Evolutionary conservation across 35 echinoderm and acorn worm genomes (phyloP).

Genomic region (Diadema setosum): DNA sequence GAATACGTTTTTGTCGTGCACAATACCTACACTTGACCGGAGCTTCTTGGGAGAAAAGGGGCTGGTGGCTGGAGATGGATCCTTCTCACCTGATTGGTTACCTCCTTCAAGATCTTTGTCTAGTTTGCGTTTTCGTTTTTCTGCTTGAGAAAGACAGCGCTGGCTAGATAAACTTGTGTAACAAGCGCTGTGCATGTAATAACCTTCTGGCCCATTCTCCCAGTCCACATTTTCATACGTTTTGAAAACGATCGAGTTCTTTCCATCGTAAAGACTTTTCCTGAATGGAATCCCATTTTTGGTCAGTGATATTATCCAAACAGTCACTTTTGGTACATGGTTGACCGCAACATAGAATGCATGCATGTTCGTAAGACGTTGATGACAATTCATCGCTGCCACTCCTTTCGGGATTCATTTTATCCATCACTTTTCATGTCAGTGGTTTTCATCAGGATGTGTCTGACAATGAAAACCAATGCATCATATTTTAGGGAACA

Average conservation of each 20-base stretch:
- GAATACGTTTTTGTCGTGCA: background rate
- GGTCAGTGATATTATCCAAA: background rate
- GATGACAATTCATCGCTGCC: background rate
- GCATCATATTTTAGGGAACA: background rate
- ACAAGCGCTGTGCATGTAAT: background rate
- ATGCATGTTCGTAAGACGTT: background rate
- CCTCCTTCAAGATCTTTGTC: background rate
- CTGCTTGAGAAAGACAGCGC: background rate
- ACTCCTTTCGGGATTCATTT: background rate
- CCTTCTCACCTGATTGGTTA: background rate
- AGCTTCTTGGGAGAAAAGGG: background rate
- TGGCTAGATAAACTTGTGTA: background rate
- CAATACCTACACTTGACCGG: background rate
- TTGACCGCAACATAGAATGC: background rate
- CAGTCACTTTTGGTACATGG: background rate
- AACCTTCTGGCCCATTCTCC: background rate
- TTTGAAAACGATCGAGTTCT: slow-evolving; percentile 7
- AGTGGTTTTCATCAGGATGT: background rate
- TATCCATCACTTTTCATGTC: background rate
- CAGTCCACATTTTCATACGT: background rate
- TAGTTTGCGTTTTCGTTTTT: background rate
- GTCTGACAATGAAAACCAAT: background rate
- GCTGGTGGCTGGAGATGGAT: background rate
- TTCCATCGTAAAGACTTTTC: slow-evolving; percentile 16
- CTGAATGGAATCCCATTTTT: background rate